Evolutionary conservation across 2,888 invertebrate genomes (phyloP), one percentile per base, ranked within the genome.

Genomic region (Ectemnius cavifrons): DNA sequence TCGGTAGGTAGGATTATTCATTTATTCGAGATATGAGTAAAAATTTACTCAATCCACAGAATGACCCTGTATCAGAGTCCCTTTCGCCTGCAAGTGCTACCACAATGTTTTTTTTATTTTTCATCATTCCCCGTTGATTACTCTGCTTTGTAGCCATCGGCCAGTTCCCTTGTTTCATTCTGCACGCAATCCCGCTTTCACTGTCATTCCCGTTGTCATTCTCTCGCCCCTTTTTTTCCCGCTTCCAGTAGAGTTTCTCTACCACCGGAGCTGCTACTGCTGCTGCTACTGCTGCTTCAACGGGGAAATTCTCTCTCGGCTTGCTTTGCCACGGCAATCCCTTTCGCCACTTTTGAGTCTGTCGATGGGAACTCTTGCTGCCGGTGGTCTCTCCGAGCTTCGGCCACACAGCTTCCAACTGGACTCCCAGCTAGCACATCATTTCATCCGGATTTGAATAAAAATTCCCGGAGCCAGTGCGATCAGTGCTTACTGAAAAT

Each of bases 401-500:
- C 37, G 37, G 23, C 3, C 37, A 8, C 37, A 4, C 23, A 8
- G 37, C 37, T 11, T 37, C 37, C 8, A 11, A 11, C 37, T 37
- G 37, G 37, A 37, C 37, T 23, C 3, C 23, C 23, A 2, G 2
- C 23, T 1, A 23, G 23, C 23, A 23, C 37, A 37, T 11, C 37
- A 11, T 37, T 37, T 73, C 77, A 75, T 67, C 63, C 59, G 62
- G 70, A 80, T 71, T 82, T 80, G 77, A 75, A 80, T 81, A 82
- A 81, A 79, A 71, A 82, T 71, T 78, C 72, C 72, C 72, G 75
- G 73, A 63, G 63, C 71, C 69, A n/a, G 76, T 68, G 78, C 84
- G 77, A 81, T 81, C 81, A 74, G 58, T 77, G 71, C 80, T 84
- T 80, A 82, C 73, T 59, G 77, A 76, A 80, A 84, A 82, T 81